Percentiles rank a stretch among this genome's conserved stretches.
These are phyloP conservation scores for Liodrosophila aerea DNA, from an alignment of 2,888 invertebrate genomes.

Conservation along the genomic window DNA sequence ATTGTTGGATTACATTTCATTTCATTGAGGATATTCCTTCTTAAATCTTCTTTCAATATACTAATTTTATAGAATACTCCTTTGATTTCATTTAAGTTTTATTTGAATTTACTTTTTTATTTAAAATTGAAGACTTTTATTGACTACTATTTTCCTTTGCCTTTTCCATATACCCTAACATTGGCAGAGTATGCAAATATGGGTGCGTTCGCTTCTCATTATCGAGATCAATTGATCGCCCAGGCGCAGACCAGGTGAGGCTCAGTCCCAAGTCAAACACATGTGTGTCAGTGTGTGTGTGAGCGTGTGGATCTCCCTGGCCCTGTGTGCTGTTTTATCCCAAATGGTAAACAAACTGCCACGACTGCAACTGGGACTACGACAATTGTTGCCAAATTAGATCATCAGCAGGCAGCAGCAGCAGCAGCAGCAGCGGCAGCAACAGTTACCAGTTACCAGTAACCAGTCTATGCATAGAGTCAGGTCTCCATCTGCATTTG, in stretches of 20 bases:
- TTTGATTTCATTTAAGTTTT: too few species aligned
- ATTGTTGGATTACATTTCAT: too few species aligned
- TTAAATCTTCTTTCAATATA: too few species aligned
- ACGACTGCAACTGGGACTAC: conserved; percentile 50
- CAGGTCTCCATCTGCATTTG: conserved; percentile 13
- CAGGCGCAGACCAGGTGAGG: conserved; percentile 57
- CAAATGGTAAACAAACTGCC: conserved; percentile 42
- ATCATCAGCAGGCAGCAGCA: conserved; percentile 73
- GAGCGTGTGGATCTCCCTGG: conserved; percentile 15
- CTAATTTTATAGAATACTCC: too few species aligned
- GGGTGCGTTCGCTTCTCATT: conserved; percentile 80
- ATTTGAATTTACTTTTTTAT: too few species aligned
- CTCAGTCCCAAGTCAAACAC: conserved; percentile 32
- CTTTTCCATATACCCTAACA: neutral
- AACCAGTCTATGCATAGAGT: conserved; percentile 52
- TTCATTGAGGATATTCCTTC: too few species aligned
- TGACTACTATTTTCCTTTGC: neutral
- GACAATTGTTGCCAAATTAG: conserved; percentile 82
- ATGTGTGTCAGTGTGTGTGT: conserved; percentile 32
- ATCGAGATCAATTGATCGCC: conserved; percentile 80
- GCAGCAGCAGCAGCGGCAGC: conserved; percentile 41
- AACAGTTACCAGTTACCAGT: too few species aligned
- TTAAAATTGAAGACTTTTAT: too few species aligned
- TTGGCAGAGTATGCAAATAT: conserved; percentile 55
- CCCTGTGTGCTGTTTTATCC: conserved; percentile 23